Evolutionary conservation across 2,888 invertebrate genomes (phyloP), one percentile per base, ranked within the genome.

Genomic region (Osmoderma eremita): DNA sequence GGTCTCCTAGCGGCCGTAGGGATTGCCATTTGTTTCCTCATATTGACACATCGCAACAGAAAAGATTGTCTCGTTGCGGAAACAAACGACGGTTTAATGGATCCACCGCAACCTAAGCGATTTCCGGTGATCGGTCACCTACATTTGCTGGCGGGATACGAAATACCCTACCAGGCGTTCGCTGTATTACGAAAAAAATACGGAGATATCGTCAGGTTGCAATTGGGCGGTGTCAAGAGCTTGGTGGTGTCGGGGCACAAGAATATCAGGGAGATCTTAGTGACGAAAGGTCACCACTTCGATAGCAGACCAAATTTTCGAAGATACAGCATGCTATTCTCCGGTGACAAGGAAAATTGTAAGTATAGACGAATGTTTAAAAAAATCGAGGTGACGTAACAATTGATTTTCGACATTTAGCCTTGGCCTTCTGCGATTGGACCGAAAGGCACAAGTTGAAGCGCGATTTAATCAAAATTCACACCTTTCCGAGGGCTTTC

Each of bases 391-490:
- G 24, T 5, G n/a, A n/a, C 24, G 24, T 4, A 24, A 24, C 24
- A 24, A 4, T 24, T 24, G 24, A 24, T n/a, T n/a, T n/a, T n/a
- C n/a, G n/a, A n/a, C n/a, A n/a, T n/a, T n/a, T 77, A 90, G 90
- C 90, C 64, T 79, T 90, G 72, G 90, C 89, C n/a, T 88, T 90
- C 74, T 89, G 89, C 78, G 85, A 90, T 76, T 90, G 89, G 88
- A 89, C 89, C 6, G 85, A 86, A 12, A 79, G 87, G 0, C 90
- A 90, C 73, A 88, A 87, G 73, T 78, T 81, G 0, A 82, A 89
- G 8, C 82, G 90, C 10, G 86, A 88, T 67, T 85, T 89, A 82
- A 79, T 88, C 3, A 83, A 83, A 63, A 81, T 83, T 0, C 85
- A 88, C 79, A 85, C 87, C 1, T 88, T 88, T 73, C 88, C 88